Evolutionary conservation across 2,888 invertebrate species (phyloP).

Genomic region (Drosophila neotestacea): DNA sequence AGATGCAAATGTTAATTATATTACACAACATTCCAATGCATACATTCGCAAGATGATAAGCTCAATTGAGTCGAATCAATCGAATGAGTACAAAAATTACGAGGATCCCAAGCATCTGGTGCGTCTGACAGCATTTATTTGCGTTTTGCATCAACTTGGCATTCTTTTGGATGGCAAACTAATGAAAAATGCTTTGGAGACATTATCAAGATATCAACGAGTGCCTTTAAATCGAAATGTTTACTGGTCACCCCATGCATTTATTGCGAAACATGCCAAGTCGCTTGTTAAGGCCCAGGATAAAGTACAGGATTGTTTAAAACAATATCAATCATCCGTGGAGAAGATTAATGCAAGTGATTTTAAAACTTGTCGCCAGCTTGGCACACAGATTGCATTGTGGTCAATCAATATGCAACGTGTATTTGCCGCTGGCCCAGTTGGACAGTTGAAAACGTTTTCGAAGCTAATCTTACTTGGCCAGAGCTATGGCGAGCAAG

Average conservation of each 20-base stretch:
- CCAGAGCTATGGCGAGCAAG: conserved; percentile 89
- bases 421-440: conserved; percentile 85
- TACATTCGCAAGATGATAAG: conserved; percentile 53
- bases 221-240: conserved; percentile 92
- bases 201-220: conserved; percentile 92
- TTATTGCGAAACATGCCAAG: conserved; percentile 89
- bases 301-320: conserved; percentile 84
- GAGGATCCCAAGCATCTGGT: conserved; percentile 87
- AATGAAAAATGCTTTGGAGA: conserved; percentile 91
- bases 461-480: conserved; percentile 85
- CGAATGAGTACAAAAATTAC: conserved; percentile 47
- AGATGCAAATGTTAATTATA: conserved; percentile 46
- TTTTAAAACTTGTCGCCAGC: conserved; percentile 86
- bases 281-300: conserved; percentile 86
- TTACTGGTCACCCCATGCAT: conserved; percentile 94
- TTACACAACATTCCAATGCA: conserved; percentile 63
- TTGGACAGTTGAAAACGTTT: conserved; percentile 86
- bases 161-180: conserved; percentile 91
- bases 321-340: conserved; percentile 87
- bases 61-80: conserved; percentile 45
- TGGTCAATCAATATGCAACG: conserved; percentile 89
- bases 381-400: conserved; percentile 86
- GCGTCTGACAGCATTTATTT: conserved; percentile 89
- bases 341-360: conserved; percentile 71
- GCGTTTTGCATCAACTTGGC: conserved; percentile 90